Evolutionary conservation across 1,140 invertebrate species (phyloP).

Genomic region (Odontomachus brunneus): DNA sequence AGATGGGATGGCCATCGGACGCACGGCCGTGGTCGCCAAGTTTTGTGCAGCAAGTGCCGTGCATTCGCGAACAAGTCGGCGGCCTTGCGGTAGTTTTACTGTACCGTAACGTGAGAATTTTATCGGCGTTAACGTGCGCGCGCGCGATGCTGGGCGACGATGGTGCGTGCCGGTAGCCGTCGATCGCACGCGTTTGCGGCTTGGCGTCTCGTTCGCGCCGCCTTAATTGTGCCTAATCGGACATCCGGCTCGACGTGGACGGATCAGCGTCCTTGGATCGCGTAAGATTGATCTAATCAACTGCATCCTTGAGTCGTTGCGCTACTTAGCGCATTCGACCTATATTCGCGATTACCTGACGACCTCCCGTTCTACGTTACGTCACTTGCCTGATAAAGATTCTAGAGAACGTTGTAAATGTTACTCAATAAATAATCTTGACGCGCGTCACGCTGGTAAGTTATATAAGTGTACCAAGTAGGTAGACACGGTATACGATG

Average conservation of each 20-base stretch:
- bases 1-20: slow-evolving; percentile 36
- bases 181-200: neutral
- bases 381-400: too few relatives aligned
- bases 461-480: neutral
- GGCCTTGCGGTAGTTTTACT: slow-evolving; percentile 83
- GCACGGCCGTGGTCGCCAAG: slow-evolving; percentile 47
- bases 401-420: neutral
- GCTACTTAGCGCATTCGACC: too few relatives aligned
- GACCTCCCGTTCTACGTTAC: too few relatives aligned
- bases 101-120: slow-evolving; percentile 83
- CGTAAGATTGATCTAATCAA: neutral
- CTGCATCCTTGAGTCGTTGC: neutral
- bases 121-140: slow-evolving; percentile 76
- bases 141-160: slow-evolving; percentile 22
- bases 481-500: too few relatives aligned
- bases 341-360: too few relatives aligned
- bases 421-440: neutral
- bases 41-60: slow-evolving; percentile 62
- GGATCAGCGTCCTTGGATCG: neutral
- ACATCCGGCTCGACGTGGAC: neutral
- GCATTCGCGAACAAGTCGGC: slow-evolving; percentile 72
- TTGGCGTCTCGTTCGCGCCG: neutral
- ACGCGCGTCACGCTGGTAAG: neutral
- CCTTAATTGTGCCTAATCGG: slow-evolving; percentile 37
- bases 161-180: neutral